Percentiles rank a stretch among this genome's conserved stretches.
phyloP scores from a whole-genome alignment of 2,113 vertebrate species.

The Dicentrarchus labrax region DNA sequence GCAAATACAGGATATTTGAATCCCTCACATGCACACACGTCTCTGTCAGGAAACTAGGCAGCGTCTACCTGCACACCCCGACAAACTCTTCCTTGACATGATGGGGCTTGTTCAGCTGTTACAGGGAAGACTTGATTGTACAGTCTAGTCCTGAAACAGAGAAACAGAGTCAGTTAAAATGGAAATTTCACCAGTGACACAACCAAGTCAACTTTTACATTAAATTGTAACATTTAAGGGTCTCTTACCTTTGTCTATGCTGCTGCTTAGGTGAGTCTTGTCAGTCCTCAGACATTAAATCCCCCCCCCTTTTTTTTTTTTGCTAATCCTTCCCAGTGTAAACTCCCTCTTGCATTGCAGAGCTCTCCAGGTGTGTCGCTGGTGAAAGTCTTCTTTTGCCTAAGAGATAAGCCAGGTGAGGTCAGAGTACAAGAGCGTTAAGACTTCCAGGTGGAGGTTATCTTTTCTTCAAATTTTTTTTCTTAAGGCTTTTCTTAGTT shows the following conservation, averaged over 20 bases:
- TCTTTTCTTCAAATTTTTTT: background rate
- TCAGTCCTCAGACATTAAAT: conserved; percentile 6
- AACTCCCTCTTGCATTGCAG: conserved; percentile 26
- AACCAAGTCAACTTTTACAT: background rate
- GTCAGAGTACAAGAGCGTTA: conserved; percentile 51
- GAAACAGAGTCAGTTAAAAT: conserved; percentile 4
- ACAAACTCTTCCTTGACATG: conserved; percentile 70
- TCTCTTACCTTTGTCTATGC: conserved; percentile 46
- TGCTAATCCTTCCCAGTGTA: background rate
- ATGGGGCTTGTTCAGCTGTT: conserved; percentile 75
- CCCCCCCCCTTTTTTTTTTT: background rate
- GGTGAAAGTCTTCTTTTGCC: conserved; percentile 46
- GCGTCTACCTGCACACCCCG: conserved; percentile 61
- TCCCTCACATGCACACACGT: conserved; percentile 59
- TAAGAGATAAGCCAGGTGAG: conserved; percentile 51
- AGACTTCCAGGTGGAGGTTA: conserved; percentile 47
- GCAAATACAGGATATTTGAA: conserved; percentile 49
- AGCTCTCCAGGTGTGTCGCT: conserved; percentile 60
- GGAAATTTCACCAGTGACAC: conserved; percentile 1
- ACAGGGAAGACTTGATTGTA: conserved; percentile 21
- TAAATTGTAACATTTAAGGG: background rate
- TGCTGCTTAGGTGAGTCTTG: background rate
- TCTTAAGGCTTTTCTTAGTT: conserved; percentile 1
- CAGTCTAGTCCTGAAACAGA: conserved; percentile 15
- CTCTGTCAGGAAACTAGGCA: conserved; percentile 68